Conservation (phyloP, 2,113 vertebrate genomes). For the Geococcyx californianus region DNA sequence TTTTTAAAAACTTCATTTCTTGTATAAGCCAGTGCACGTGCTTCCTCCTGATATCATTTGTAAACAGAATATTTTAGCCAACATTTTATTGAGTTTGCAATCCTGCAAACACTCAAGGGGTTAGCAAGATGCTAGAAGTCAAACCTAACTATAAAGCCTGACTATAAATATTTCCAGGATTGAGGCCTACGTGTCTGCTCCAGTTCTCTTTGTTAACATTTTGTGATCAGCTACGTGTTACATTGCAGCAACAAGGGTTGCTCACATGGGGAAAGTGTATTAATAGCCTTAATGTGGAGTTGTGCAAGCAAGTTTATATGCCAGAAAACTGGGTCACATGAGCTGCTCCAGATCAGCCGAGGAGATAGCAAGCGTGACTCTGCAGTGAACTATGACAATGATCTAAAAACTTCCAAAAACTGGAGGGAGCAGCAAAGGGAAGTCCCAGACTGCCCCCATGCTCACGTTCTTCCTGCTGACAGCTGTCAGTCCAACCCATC, state of each 20-base stretch:
- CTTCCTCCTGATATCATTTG: not conserved
- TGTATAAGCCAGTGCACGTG: not conserved
- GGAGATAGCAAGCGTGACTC: not conserved
- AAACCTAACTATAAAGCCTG: constrained; percentile 25
- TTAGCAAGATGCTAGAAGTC: constrained; percentile 16
- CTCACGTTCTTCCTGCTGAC: not conserved
- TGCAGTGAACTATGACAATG: not conserved
- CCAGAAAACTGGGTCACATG: not conserved
- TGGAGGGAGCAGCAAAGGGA: not conserved
- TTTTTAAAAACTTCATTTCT: not conserved
- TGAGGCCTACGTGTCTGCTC: not conserved
- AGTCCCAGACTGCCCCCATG: not conserved
- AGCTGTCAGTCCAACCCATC: accelerated
- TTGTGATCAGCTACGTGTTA: not conserved
- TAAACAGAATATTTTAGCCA: constrained; percentile 30
- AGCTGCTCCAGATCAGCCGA: not conserved
- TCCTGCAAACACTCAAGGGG: not conserved
- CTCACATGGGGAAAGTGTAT: not conserved
- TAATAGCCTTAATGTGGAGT: not conserved
- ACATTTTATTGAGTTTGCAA: not conserved
- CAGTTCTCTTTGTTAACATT: not conserved
- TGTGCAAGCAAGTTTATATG: not conserved
- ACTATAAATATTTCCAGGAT: constrained; percentile 22
- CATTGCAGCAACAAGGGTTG: not conserved
- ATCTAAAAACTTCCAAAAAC: not conserved